Evolutionary conservation across 2,888 invertebrate species (phyloP).

Genomic region (Marasmarcha lunaedactyla): DNA sequence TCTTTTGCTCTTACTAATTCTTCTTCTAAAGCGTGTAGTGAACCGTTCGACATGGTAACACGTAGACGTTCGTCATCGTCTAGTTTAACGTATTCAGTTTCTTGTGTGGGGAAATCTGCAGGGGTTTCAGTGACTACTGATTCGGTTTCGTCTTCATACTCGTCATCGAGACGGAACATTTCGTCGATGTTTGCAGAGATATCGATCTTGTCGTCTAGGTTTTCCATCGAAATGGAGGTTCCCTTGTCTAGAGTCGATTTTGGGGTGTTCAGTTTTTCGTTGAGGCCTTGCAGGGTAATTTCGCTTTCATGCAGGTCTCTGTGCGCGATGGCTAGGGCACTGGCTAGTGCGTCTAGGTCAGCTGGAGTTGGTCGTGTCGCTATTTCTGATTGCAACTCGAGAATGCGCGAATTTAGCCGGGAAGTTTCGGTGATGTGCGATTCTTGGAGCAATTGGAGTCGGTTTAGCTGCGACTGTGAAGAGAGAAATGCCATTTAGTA

Average conservation of each 20-base stretch:
- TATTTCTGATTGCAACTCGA: conserved; percentile 69
- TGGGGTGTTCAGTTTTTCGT: neutral
- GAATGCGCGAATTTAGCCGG: conserved; percentile 54
- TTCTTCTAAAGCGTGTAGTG: conserved; percentile 76
- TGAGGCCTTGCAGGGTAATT: conserved; percentile 2
- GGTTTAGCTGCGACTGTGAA: conserved; percentile 44
- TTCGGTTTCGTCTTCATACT: conserved; percentile 52
- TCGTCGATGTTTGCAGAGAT: conserved; percentile 59
- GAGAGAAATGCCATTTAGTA: too few relatives aligned
- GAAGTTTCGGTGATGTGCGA: conserved; percentile 70
- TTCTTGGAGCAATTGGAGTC: conserved; percentile 64
- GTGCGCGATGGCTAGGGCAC: conserved; percentile 27
- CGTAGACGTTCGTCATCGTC: conserved; percentile 38
- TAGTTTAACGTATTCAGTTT: conserved; percentile 30
- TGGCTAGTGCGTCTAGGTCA: conserved; percentile 68
- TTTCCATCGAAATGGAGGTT: conserved; percentile 25
- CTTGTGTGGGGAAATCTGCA: conserved; percentile 9
- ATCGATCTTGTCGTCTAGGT: conserved; percentile 34
- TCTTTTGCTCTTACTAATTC: conserved; percentile 81
- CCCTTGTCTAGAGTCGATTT: conserved; percentile 16
- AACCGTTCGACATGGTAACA: conserved; percentile 55
- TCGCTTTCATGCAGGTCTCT: neutral
- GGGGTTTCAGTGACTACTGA: conserved; percentile 42
- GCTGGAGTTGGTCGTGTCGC: conserved; percentile 70
- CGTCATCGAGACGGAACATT: conserved; percentile 55